Conservation (phyloP, 2,113 vertebrate genomes). For the Madoqua kirkii region DNA sequence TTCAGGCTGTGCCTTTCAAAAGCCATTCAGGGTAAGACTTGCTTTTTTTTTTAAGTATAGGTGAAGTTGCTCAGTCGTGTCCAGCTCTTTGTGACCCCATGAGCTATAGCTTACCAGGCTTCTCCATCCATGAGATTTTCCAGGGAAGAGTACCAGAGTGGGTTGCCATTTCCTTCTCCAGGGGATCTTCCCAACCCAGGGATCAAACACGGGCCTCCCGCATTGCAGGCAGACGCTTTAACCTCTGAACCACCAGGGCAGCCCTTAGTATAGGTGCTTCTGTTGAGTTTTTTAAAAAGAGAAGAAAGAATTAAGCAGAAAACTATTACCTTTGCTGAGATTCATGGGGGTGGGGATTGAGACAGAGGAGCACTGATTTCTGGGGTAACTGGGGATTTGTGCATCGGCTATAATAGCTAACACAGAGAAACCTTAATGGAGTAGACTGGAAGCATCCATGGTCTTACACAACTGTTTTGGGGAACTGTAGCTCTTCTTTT, state of each 20-base stretch:
- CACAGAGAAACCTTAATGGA: conserved; percentile 47
- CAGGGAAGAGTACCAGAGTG: background rate
- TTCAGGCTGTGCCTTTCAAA: conserved; percentile 57
- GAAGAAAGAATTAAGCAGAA: background rate
- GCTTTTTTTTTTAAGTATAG: background rate
- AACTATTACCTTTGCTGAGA: background rate
- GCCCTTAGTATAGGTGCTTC: background rate
- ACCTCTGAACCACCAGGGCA: background rate
- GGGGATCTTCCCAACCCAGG: background rate
- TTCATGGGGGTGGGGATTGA: background rate
- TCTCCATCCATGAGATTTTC: background rate
- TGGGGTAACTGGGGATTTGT: background rate
- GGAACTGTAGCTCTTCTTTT: conserved; percentile 60
- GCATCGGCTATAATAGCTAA: background rate
- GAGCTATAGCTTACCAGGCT: background rate
- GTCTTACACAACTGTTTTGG: conserved; percentile 24
- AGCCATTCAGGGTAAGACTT: conserved; percentile 65
- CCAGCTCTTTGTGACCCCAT: background rate
- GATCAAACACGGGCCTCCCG: accelerated
- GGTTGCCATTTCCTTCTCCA: background rate
- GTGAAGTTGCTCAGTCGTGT: background rate
- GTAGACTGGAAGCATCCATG: conserved; percentile 30
- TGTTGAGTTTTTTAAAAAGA: background rate
- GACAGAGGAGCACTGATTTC: background rate
- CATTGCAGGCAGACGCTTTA: background rate